phyloP scores from a whole-genome alignment of 2,113 vertebrate genomes.

The Aix galericulata region DNA sequence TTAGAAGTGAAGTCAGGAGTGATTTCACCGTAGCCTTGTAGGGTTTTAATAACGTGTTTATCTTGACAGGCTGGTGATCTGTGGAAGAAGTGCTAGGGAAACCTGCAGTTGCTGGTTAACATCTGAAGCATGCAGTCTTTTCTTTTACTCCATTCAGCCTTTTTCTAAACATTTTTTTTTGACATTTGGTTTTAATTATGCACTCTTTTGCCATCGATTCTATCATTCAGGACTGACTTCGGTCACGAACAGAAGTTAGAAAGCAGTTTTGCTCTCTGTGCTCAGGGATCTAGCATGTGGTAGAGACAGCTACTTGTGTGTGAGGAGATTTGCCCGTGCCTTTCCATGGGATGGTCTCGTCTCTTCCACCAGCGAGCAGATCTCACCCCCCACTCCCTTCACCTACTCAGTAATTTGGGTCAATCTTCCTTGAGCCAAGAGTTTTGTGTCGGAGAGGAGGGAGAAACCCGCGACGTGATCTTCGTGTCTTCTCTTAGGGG shows the following conservation, averaged over 20 bases:
- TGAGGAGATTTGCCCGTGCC: neutral
- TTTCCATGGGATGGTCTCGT: neutral
- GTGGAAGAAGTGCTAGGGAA: conserved; percentile 4
- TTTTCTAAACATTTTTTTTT: conserved; percentile 2
- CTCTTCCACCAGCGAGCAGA: neutral
- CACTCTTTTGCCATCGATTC: conserved; percentile 4
- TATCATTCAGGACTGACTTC: neutral
- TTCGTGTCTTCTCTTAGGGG: neutral
- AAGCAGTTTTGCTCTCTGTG: neutral
- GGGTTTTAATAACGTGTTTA: neutral
- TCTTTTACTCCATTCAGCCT: neutral
- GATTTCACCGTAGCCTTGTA: neutral
- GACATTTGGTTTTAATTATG: conserved; percentile 25
- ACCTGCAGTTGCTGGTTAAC: neutral
- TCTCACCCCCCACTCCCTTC: neutral
- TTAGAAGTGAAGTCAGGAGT: neutral
- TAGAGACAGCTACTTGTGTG: neutral
- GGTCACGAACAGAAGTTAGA: neutral
- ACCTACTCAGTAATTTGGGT: neutral
- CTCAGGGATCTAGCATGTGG: neutral
- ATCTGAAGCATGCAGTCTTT: neutral
- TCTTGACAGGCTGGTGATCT: neutral
- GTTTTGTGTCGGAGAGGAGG: neutral
- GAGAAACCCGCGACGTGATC: accelerated
- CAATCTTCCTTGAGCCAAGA: neutral